These are phyloP conservation scores for Phycodurus eques DNA, from an alignment of 2,113 vertebrate species.

Conservation along the genomic window DNA sequence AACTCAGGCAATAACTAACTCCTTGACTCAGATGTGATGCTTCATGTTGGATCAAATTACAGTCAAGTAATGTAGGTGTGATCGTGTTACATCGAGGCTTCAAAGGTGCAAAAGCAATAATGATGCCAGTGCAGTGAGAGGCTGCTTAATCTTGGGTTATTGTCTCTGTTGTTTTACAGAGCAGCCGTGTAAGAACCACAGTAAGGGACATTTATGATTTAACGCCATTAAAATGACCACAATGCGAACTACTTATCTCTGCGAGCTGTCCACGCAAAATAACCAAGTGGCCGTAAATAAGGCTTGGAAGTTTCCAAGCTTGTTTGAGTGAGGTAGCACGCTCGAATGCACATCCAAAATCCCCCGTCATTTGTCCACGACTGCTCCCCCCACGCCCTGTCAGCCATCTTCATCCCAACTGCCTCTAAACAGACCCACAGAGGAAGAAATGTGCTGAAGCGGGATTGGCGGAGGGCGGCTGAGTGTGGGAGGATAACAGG, in stretches of 20 bases:
- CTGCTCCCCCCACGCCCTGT: constrained; percentile 4
- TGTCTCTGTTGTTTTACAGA: constrained; percentile 17
- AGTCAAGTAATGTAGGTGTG: constrained; percentile 23
- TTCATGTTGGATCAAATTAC: constrained; percentile 13
- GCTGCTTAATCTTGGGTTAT: constrained; percentile 6
- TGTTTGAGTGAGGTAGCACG: constrained; percentile 19
- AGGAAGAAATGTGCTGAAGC: constrained; percentile 55
- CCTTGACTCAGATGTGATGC: background rate
- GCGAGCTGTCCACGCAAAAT: background rate
- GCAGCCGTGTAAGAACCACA: constrained; percentile 20
- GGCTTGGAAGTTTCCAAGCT: constrained; percentile 31
- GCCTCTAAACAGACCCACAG: constrained; percentile 53
- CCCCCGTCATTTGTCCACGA: constrained; percentile 26
- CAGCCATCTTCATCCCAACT: constrained; percentile 42
- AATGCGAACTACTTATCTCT: background rate
- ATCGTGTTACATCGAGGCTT: constrained; percentile 15
- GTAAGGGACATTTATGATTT: background rate
- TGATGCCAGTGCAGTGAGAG: constrained; percentile 22
- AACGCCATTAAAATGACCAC: constrained; percentile 7
- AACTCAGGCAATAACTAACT: constrained; percentile 51
- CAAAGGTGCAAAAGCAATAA: constrained; percentile 58
- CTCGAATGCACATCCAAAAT: constrained; percentile 25
- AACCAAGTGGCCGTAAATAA: background rate
- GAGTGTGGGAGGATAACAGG: constrained; percentile 76
- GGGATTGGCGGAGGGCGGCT: constrained; percentile 64